Evolutionary conservation across 1,140 invertebrate genomes (phyloP).

Genomic region (Arctopsyche grandis): DNA sequence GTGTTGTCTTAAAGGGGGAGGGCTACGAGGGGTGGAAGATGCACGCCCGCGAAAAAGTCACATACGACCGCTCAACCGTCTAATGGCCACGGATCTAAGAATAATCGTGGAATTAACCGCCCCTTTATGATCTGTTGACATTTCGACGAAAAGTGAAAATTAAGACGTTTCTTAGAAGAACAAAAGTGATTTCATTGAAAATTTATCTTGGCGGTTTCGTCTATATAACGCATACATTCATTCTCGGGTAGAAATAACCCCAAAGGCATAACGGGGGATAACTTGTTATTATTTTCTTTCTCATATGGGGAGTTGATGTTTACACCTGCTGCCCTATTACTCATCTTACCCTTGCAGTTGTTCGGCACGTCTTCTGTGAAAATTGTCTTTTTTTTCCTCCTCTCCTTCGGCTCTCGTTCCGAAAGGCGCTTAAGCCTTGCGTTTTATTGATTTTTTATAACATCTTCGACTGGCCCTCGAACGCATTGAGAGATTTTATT

Average conservation of each 20-base stretch:
- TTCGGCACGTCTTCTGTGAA: conserved; percentile 40
- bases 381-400: conserved; percentile 44
- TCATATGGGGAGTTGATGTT: conserved; percentile 54
- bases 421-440: not conserved
- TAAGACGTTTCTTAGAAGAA: no score
- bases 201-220: not conserved
- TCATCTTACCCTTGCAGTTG: conserved; percentile 49
- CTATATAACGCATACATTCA: conserved; percentile 1
- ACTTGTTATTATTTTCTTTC: conserved; percentile 54
- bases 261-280: conserved; percentile 41
- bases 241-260: conserved; percentile 30
- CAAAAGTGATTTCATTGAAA: not conserved
- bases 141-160: no score
- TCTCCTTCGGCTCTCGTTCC: not conserved
- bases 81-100: not conserved
- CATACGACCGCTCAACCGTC: conserved; percentile 28
- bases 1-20: conserved; percentile 45
- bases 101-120: not conserved
- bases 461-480: not conserved
- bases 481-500: not conserved
- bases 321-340: conserved; percentile 56
- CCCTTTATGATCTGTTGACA: no score
- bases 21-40: conserved; percentile 11
- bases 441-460: conserved; percentile 46
- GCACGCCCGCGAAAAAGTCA: conserved; percentile 28